Conservation (phyloP, 2,797 vertebrate species). For the Premnoplex brunnescens region DNA sequence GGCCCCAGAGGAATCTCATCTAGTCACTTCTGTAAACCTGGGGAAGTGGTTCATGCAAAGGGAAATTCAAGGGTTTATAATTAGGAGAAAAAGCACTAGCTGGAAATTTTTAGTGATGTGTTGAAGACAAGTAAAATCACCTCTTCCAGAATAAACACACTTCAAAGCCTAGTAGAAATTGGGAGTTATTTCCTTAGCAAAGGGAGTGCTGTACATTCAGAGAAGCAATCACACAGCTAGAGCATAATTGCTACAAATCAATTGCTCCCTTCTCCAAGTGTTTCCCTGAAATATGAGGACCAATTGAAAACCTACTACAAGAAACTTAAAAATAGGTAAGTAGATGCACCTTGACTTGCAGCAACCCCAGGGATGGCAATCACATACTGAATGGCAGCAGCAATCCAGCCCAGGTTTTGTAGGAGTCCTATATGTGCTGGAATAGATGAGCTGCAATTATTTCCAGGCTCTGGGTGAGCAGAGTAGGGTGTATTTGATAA, state of each 20-base stretch:
- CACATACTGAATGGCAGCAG: neutral
- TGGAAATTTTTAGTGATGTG: neutral
- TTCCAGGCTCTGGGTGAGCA: slow-evolving; percentile 24
- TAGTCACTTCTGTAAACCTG: neutral
- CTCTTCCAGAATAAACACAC: slow-evolving; percentile 15
- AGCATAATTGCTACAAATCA: slow-evolving; percentile 17
- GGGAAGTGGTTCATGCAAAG: neutral
- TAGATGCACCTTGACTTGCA: neutral
- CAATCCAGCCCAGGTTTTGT: slow-evolving; percentile 36
- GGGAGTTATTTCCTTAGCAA: slow-evolving; percentile 50
- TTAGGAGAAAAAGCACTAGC: neutral
- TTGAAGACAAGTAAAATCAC: slow-evolving; percentile 7
- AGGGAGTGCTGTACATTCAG: neutral
- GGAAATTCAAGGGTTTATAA: slow-evolving; percentile 7
- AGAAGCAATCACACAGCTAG: slow-evolving; percentile 10
- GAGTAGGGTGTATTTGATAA: slow-evolving; percentile 55
- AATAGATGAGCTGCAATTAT: slow-evolving; percentile 44
- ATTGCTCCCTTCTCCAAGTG: neutral
- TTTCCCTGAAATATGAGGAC: neutral
- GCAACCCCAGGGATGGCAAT: neutral
- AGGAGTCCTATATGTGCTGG: neutral
- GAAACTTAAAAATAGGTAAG: neutral
- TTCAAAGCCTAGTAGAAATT: slow-evolving; percentile 38
- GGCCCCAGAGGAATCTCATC: neutral
- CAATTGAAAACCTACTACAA: neutral